phyloP scores from a whole-genome alignment of 2,888 invertebrate genomes.

The Amorpha juglandis region DNA sequence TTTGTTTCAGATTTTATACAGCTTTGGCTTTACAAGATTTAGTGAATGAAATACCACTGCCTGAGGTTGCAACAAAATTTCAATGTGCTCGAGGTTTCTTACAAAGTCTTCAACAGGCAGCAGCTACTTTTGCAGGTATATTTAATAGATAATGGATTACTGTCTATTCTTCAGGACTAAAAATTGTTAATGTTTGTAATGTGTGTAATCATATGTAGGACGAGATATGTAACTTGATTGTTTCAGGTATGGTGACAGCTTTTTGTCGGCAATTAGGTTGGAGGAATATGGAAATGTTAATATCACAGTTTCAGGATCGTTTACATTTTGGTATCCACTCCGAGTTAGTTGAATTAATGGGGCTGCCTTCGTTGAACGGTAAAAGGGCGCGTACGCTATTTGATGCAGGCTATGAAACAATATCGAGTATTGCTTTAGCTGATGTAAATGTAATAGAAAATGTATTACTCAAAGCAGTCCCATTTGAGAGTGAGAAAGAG shows the following conservation, averaged over 20 bases:
- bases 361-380: constrained; percentile 92
- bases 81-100: constrained; percentile 94
- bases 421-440: constrained; percentile 91
- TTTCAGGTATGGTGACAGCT: constrained; percentile 96
- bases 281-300: constrained; percentile 93
- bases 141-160: not conserved
- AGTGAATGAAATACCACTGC: constrained; percentile 94
- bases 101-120: constrained; percentile 96
- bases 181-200: not conserved
- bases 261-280: constrained; percentile 97
- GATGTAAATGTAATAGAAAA: constrained; percentile 88
- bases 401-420: constrained; percentile 90
- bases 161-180: too few species aligned
- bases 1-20: constrained; percentile 89
- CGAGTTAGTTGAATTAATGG: constrained; percentile 95
- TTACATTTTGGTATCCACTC: constrained; percentile 96
- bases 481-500: constrained; percentile 93
- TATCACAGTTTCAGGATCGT: constrained; percentile 96
- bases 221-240: constrained; percentile 1
- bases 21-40: constrained; percentile 96
- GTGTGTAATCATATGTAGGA: not conserved
- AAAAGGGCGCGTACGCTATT: constrained; percentile 93
- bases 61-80: constrained; percentile 92
- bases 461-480: constrained; percentile 89
- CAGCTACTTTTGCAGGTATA: constrained; percentile 96